phyloP scores from a whole-genome alignment of 1,140 invertebrate genomes.

The Lanistes nyassanus region DNA sequence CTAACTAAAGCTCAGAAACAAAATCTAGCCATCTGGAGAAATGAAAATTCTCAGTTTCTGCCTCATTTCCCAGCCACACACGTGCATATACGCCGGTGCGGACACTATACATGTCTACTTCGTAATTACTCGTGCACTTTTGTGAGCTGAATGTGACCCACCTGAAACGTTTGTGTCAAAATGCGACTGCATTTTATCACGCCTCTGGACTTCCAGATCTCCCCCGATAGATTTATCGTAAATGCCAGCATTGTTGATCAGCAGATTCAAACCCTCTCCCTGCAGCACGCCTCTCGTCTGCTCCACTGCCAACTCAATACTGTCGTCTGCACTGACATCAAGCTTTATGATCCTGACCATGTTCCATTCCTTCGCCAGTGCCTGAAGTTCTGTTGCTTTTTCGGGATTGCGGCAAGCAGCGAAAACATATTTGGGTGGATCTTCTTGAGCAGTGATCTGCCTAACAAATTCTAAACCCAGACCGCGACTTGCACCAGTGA shows the following conservation, averaged over 20 bases:
- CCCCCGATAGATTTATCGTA: not conserved
- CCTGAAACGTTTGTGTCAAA: conserved; percentile 8
- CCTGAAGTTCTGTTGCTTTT: not conserved
- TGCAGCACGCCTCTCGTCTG: conserved; percentile 7
- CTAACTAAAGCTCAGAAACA: no score
- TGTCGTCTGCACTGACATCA: not conserved
- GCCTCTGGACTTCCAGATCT: not conserved
- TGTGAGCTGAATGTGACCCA: not conserved
- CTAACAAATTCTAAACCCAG: conserved; percentile 86
- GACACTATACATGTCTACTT: no score
- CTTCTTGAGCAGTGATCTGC: conserved; percentile 69
- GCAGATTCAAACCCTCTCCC: conserved; percentile 27
- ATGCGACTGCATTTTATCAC: not conserved
- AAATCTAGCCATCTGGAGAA: no score
- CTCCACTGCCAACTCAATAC: conserved; percentile 32
- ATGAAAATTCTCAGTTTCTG: no score
- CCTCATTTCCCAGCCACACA: no score
- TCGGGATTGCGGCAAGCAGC: conserved; percentile 32
- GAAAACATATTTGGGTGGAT: conserved; percentile 79
- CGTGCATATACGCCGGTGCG: no score
- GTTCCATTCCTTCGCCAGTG: not conserved
- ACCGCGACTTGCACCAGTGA: conserved; percentile 89
- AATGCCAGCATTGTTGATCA: conserved; percentile 34
- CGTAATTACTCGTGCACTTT: no score
- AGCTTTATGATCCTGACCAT: not conserved